phyloP scores from a whole-genome alignment of 2,888 invertebrate species.

The Limnephilus lunatus region DNA sequence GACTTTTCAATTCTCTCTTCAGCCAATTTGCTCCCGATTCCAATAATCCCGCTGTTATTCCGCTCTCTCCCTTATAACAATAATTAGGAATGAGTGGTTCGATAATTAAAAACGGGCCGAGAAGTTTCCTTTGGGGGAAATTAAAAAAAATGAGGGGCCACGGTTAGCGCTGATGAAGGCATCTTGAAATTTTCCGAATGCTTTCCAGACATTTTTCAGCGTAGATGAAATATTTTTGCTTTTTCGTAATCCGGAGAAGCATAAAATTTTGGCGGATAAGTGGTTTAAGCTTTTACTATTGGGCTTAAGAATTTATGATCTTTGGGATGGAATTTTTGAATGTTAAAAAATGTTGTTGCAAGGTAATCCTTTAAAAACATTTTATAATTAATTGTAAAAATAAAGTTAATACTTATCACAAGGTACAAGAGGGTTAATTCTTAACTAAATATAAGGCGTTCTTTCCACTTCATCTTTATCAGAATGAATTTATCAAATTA shows the following conservation, averaged over 20 bases:
- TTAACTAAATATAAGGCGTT: too few species aligned
- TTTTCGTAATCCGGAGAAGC: background rate
- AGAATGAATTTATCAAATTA: too few species aligned
- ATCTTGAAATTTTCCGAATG: constrained; percentile 1
- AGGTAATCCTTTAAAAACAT: too few species aligned
- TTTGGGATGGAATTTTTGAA: background rate
- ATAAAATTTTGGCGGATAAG: background rate
- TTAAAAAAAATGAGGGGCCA: constrained; percentile 50
- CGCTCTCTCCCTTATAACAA: constrained; percentile 77
- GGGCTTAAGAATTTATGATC: background rate
- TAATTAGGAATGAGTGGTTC: constrained; percentile 80
- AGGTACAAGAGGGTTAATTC: too few species aligned
- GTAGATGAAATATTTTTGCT: background rate
- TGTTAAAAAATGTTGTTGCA: too few species aligned
- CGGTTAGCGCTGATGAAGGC: constrained; percentile 5
- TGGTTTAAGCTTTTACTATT: background rate
- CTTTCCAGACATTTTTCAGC: constrained; percentile 11
- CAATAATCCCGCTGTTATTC: constrained; percentile 65
- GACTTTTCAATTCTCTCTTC: constrained; percentile 65
- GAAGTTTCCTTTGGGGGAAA: constrained; percentile 71
- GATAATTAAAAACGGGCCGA: constrained; percentile 79
- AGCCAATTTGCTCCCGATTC: constrained; percentile 66
- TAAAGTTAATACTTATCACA: too few species aligned
- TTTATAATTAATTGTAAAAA: too few species aligned
- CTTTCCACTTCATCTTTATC: too few species aligned